Percentiles rank a stretch among this genome's conserved stretches.
These are phyloP conservation scores for Cerceris ruficornis DNA, from an alignment of 2,888 invertebrate genomes.

Conservation along the genomic window DNA sequence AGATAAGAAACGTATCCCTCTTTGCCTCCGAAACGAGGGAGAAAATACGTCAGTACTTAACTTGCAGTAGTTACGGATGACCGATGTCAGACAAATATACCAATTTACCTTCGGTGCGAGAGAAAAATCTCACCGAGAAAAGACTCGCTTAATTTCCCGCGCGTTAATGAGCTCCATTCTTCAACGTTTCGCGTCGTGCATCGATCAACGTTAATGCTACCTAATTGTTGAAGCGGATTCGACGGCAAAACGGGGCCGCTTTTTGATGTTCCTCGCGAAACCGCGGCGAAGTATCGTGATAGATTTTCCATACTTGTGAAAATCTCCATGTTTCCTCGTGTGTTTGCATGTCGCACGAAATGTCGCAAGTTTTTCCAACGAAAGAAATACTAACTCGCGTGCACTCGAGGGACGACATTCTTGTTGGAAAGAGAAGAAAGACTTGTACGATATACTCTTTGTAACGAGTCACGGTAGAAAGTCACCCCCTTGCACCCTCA, in stretches of 20 bases:
- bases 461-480: slow-evolving; percentile 53
- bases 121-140: neutral
- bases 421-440: slow-evolving; percentile 13
- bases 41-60: neutral
- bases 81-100: slow-evolving; percentile 13
- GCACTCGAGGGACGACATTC: neutral
- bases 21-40: neutral
- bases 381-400: slow-evolving; percentile 28
- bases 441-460: slow-evolving; percentile 14
- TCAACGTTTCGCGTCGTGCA: too few species aligned
- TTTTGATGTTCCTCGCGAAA: too few species aligned
- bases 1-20: neutral
- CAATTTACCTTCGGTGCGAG: neutral
- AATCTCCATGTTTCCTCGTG: neutral
- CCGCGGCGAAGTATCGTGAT: too few species aligned
- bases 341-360: neutral
- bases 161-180: too few species aligned
- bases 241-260: too few species aligned
- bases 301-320: neutral
- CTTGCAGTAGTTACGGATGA: slow-evolving; percentile 22
- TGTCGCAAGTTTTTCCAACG: neutral
- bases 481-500: slow-evolving; percentile 30
- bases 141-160: too few species aligned
- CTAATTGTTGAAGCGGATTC: too few species aligned
- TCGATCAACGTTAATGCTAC: too few species aligned